A percentile compares a stretch with the other conserved stretches of the same genome.
Conservation (phyloP, 2,797 vertebrate species). For the Pygocentrus nattereri region DNA sequence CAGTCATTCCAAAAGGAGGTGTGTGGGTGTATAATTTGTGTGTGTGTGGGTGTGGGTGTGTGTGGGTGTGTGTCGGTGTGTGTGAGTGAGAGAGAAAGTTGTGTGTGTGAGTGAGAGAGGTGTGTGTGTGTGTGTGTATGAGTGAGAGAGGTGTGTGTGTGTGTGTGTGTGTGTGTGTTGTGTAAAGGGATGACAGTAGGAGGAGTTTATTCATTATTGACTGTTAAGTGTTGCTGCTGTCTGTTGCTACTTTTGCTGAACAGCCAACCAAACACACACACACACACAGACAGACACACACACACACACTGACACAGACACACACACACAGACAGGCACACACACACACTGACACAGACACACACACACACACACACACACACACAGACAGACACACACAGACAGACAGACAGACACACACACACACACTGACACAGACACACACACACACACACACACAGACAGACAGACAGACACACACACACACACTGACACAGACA, state of each 20-base stretch:
- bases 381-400: not conserved
- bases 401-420: conserved; percentile 3
- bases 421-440: no score
- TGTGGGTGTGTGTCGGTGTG: not conserved
- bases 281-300: no score
- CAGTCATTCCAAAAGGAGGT: conserved; percentile 66
- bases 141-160: not conserved
- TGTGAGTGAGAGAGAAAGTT: no score
- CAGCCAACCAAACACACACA: conserved; percentile 13
- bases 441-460: conserved; percentile 8
- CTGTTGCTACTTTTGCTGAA: conserved; percentile 19
- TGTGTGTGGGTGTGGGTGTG: conserved; percentile 22
- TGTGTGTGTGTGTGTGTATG: conserved; percentile 7
- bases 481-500: no score
- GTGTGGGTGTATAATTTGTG: conserved; percentile 29
- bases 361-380: no score
- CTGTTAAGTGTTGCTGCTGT: conserved; percentile 28
- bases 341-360: no score
- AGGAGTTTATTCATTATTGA: conserved; percentile 40
- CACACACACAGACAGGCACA: no score
- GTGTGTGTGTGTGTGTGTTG: not conserved
- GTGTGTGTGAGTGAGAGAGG: no score
- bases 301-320: no score
- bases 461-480: no score
- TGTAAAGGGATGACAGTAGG: not conserved